A percentile compares a stretch with the other conserved stretches of the same genome.
Evolutionary conservation across 2,113 vertebrate species (phyloP).

Genomic region (Cinclus mexicanus): DNA sequence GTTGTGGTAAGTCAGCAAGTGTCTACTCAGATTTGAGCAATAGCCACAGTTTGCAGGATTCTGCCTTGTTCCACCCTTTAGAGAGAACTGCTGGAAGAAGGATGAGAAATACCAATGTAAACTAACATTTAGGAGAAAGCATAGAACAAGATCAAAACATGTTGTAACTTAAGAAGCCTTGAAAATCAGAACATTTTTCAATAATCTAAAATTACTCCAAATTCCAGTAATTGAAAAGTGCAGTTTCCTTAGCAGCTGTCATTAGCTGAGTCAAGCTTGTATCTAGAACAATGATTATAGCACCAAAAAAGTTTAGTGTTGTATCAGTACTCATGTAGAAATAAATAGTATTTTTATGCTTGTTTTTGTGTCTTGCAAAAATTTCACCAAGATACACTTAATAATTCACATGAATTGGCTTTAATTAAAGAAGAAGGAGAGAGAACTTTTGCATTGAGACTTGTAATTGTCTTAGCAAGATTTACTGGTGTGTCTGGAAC

Average conservation of each 20-base stretch:
- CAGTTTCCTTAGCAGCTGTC: constrained; percentile 48
- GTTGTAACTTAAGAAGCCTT: constrained; percentile 75
- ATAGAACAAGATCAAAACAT: constrained; percentile 47
- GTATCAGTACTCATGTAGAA: background rate
- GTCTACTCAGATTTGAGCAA: background rate
- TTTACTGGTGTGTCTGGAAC: background rate
- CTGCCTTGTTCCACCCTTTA: background rate
- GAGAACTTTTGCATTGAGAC: background rate
- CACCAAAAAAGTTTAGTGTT: background rate
- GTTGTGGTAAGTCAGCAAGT: background rate
- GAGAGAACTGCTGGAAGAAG: background rate
- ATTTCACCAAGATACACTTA: background rate
- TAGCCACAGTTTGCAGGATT: background rate
- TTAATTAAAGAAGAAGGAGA: background rate
- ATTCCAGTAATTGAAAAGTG: constrained; percentile 36
- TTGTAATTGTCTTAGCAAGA: background rate
- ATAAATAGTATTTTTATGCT: background rate
- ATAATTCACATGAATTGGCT: background rate
- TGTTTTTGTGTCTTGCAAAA: background rate
- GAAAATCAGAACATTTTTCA: constrained; percentile 55
- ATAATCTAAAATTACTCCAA: constrained; percentile 33
- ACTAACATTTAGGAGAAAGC: background rate
- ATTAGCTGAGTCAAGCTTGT: background rate
- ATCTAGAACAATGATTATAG: constrained; percentile 26
- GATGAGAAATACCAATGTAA: background rate